Evolutionary conservation across 2,113 vertebrate species (phyloP), one percentile per base, ranked within the genome.

Genomic region (Peromyscus polionotus): DNA sequence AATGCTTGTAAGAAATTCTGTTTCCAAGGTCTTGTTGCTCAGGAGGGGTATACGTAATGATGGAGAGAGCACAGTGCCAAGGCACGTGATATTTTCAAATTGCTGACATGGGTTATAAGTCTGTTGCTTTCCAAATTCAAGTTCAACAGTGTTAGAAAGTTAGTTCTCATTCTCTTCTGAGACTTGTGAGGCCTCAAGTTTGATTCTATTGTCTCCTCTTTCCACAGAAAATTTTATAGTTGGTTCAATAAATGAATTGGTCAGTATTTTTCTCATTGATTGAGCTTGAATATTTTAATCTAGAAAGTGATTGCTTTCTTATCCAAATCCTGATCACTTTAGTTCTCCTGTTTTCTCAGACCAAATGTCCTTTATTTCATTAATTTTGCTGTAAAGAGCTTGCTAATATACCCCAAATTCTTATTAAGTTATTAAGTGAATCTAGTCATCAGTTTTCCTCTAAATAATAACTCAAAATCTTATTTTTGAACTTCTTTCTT

Each of bases 81-180:
- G 76, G 33, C 3, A 87, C 42, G 45, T 91, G 54, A 79, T 4
- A 92, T 31, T 31, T 96, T 96, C 80, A 91, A 28, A 31, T 81
- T 70, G 19, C 67, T 95, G 88, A 65, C 48, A 72, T 91, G 36
- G n/a, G 28, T 80, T 93, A 90, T 68, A 72, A 80, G 48, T 24
- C 90, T 80, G 28, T n/a, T 87, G 1, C 77, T 96, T 95, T 87
- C 59, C 12, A 92, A 94, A 22, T 13, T 90, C 45, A 95, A 86
- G 39, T 86, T 90, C 26, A 90, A 24, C 20, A 42, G 63, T 48
- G 73, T 70, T 45, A 90, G 70, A 97, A 93, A 87, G 57, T 51
- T 39, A 89, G 19, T 39, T 83, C 45, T 67, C 73, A 59, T 54
- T 95, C n/a, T 81, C 31, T 73, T 96, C 12, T 95, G 72, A 88